Base-by-base conservation (phyloP, 2,113 vertebrate species). In the Phocoena phocoena region DNA sequence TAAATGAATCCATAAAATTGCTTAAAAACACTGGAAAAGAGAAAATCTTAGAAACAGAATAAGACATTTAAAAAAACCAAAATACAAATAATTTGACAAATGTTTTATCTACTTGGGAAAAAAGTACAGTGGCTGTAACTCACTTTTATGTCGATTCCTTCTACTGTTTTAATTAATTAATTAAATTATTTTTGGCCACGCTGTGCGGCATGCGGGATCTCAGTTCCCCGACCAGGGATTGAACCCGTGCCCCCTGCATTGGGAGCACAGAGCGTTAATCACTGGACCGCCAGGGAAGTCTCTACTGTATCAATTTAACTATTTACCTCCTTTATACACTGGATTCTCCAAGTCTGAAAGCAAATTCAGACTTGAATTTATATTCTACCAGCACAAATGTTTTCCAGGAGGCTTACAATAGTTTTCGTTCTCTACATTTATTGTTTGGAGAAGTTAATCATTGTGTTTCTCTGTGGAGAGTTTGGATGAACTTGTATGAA, bases 281-380 rank as follows among this genome's bases (percentile, higher is more conserved):
- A n/a, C 17, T n/a, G 33, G 31, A 28, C 47, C 2, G 20, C 74
- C 74, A 77, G 47, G 31, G 53, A 55, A 18, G 53, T 53, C 53
- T 17, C 15, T 53, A 6, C 53, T 12, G 4, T 21, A 21, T 21
- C 28, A 13, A 53, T 47, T 28, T 6, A 28, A 21, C 0, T n/a
- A 10, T 21, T 21, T 53, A 15, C 15, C 8, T 53, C 25, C 23
- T 21, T 11, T 31, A 20, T 44, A 1, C 3, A 9, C 3, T 0
- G 23, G 62, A n/a, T 25, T 25, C 74, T 31, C 47, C 47, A 5
- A 6, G 18, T 41, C 23, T 31, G 60, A 90, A 67, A 15, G n/a
- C 0, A 1, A 36, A 36, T 36, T 36, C 36, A 36, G 36, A 36
- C 36, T 36, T 36, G 36, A 36, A 36, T 36, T 33, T 6, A 3